phyloP scores from a whole-genome alignment of 2,888 invertebrate genomes.

The Lithophane socia region DNA sequence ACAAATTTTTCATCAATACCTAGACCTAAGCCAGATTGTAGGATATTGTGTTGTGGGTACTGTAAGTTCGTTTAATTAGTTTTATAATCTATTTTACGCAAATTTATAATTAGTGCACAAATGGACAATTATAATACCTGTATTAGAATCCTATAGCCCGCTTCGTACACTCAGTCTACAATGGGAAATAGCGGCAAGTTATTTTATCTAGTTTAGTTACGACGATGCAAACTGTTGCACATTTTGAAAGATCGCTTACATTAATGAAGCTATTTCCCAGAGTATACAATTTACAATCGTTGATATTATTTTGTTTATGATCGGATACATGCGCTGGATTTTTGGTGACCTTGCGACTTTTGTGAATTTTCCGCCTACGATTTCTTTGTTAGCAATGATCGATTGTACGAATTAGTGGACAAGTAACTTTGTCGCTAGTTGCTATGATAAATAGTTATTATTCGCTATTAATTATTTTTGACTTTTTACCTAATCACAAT shows the following conservation, averaged over 20 bases:
- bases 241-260: constrained; percentile 51
- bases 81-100: constrained; percentile 64
- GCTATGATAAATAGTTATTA: no score
- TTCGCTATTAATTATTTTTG: not conserved
- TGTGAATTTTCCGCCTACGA: constrained; percentile 33
- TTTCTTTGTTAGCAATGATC: constrained; percentile 40
- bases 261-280: constrained; percentile 58
- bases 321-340: constrained; percentile 46
- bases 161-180: constrained; percentile 62
- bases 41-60: constrained; percentile 76
- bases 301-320: constrained; percentile 36
- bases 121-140: constrained; percentile 84
- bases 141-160: constrained; percentile 74
- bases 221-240: constrained; percentile 47
- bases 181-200: constrained; percentile 60
- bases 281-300: constrained; percentile 56
- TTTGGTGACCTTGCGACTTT: constrained; percentile 1
- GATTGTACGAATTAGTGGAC: not conserved
- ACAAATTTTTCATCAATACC: constrained; percentile 87
- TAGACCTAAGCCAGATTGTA: constrained; percentile 87
- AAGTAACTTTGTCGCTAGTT: not conserved
- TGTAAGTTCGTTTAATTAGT: constrained; percentile 71
- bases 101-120: constrained; percentile 79
- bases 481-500: not conserved
- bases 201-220: constrained; percentile 25